Conservation (phyloP, 2,888 invertebrate species). For the Onthophagus sagittarius region DNA sequence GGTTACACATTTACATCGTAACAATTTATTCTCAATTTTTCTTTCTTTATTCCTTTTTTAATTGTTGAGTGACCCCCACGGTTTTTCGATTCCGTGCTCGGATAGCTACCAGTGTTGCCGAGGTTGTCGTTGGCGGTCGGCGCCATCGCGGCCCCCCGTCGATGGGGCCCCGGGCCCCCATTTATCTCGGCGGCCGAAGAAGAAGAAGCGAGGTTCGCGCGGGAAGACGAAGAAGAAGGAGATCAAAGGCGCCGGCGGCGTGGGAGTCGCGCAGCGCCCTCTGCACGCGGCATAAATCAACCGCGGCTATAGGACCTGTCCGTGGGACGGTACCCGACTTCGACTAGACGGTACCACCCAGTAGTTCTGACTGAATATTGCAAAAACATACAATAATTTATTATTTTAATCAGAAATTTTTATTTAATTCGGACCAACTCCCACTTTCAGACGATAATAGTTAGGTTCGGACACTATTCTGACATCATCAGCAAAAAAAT, state of each 20-base stretch:
- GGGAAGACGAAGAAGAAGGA: neutral
- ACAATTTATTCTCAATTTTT: too few species aligned
- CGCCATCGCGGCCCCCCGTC: neutral
- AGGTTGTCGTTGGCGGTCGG: neutral
- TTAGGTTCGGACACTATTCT: too few species aligned
- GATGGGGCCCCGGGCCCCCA: neutral
- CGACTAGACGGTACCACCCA: neutral
- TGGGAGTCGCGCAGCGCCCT: neutral
- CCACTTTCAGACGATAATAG: too few species aligned
- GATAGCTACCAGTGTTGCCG: neutral
- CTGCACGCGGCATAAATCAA: neutral
- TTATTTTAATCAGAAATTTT: too few species aligned
- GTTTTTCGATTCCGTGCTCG: neutral
- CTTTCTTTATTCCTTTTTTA: too few species aligned
- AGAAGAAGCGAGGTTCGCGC: neutral
- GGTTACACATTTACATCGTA: too few species aligned
- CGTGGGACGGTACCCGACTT: neutral
- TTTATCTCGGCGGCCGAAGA: neutral
- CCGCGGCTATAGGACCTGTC: neutral
- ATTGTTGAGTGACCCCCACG: too few species aligned
- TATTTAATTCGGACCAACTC: too few species aligned
- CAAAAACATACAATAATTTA: too few species aligned
- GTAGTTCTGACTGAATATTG: neutral
- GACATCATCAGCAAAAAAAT: too few species aligned
- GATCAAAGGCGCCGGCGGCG: neutral